phyloP scores from a whole-genome alignment of 2,113 vertebrate species.

The Osmerus eperlanus region DNA sequence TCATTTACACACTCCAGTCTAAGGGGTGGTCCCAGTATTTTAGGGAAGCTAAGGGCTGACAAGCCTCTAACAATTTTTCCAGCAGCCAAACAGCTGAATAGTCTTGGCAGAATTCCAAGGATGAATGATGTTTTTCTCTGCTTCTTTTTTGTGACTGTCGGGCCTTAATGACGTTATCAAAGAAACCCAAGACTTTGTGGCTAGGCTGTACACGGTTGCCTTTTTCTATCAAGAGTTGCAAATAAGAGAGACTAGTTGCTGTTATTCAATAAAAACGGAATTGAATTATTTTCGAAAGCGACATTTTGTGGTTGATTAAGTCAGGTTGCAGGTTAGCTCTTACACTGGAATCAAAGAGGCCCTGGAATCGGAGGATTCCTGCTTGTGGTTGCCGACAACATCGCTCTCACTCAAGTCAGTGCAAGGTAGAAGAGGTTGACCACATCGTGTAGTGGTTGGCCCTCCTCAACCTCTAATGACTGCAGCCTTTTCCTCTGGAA shows the following conservation, averaged over 20 bases:
- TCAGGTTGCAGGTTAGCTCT: no score
- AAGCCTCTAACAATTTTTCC: conserved; percentile 6
- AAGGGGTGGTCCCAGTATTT: background rate
- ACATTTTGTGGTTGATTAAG: no score
- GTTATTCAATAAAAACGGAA: no score
- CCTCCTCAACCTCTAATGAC: background rate
- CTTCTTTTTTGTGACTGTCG: conserved; percentile 33
- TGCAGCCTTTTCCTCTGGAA: background rate
- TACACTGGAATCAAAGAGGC: no score
- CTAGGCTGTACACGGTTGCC: background rate
- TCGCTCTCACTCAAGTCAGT: background rate
- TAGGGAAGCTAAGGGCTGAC: conserved; percentile 13
- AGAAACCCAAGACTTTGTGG: conserved; percentile 14
- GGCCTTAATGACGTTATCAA: conserved; percentile 47
- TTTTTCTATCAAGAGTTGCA: no score
- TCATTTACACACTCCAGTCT: background rate
- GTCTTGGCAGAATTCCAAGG: conserved; percentile 52
- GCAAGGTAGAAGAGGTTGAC: background rate
- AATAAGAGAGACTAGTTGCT: no score
- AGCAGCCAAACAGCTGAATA: conserved; percentile 18
- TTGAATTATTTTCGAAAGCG: no score
- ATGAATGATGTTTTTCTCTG: conserved; percentile 55
- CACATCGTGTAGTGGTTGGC: background rate
- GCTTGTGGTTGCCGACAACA: background rate
- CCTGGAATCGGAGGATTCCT: background rate